Base-by-base conservation (phyloP, 2,888 invertebrate species). In the Eretmocerus hayati region DNA sequence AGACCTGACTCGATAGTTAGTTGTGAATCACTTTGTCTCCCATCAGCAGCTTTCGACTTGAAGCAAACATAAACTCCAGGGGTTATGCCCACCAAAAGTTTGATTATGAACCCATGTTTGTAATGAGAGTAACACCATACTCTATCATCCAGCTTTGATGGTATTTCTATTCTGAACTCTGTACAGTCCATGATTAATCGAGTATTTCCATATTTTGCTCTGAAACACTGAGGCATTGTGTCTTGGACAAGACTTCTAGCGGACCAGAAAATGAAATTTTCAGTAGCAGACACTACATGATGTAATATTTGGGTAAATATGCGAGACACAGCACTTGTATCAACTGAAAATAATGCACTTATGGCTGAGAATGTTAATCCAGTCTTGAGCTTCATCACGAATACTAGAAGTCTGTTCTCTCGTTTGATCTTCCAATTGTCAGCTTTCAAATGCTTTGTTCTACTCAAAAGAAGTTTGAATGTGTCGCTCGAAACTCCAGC, bases 181-280 rank as follows among this genome's bases (percentile, higher is more conserved):
- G 57, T 55, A 15, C 53, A 53, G 47, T 58, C 56, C 5, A 58
- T 54, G n/a, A 58, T 58, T 3, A 53, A 53, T 19, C 58, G 42
- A 48, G 40, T 41, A 22, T 56, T 46, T 5, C 18, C 11, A 44
- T 51, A 56, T 9, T 35, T 11, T 11, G 39, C 21, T 30, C 42
- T 22, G 26, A 55, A 56, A 44, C 26, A 15, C 2, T 38, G 13
- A n/a, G 55, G 55, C 52, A 53, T 50, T 16, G 54, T 50, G 8
- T 15, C 31, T 41, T 40, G 15, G 9, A 54, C 46, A 5, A 43
- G 23, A 6, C 42, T 26, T 36, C 41, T 49, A 13, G 19, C 16
- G 13, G 53, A 48, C 50, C 55, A 56, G 43, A 37, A 42, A n/a
- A 56, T 41, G 26, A 48, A 55, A 33, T 55, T 42, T 15, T 30